Percentiles rank a stretch among this genome's conserved stretches.
Conservation (phyloP, 1,140 invertebrate genomes). For the Lordiphosa clarofinis region DNA sequence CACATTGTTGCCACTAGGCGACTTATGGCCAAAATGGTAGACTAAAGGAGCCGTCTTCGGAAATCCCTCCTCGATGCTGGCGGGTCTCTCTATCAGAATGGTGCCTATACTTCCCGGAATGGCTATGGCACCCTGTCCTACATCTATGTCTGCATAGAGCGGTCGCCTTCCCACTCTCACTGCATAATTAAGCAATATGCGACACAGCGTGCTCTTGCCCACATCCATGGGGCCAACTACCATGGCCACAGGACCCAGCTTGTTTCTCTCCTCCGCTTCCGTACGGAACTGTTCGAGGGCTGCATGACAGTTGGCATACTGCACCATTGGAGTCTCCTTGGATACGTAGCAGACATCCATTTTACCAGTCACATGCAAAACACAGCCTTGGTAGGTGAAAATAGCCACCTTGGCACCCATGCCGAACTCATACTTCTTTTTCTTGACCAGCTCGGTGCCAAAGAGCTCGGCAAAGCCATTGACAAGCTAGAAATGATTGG, state of each 20-base stretch:
- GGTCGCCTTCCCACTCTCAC: conserved; percentile 91
- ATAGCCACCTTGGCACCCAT: conserved; percentile 96
- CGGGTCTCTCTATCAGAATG: conserved; percentile 92
- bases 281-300: conserved; percentile 94
- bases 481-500: conserved; percentile 83
- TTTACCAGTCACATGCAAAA: conserved; percentile 89
- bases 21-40: conserved; percentile 96
- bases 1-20: conserved; percentile 87
- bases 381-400: conserved; percentile 97
- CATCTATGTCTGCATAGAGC: conserved; percentile 97
- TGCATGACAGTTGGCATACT: conserved; percentile 94
- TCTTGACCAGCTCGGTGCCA: conserved; percentile 96
- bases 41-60: conserved; percentile 94
- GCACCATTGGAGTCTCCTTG: conserved; percentile 95
- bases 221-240: conserved; percentile 97
- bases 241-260: conserved; percentile 91
- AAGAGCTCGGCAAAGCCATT: conserved; percentile 96
- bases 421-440: conserved; percentile 94
- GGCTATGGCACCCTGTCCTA: conserved; percentile 96
- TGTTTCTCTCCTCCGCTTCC: conserved; percentile 87
- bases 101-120: conserved; percentile 95
- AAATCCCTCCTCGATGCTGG: conserved; percentile 95
- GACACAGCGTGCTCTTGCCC: conserved; percentile 95
- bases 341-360: conserved; percentile 96
- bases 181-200: conserved; percentile 96